These are phyloP conservation scores for Papilio demoleus DNA, from an alignment of 2,888 invertebrate species.

Conservation along the genomic window DNA sequence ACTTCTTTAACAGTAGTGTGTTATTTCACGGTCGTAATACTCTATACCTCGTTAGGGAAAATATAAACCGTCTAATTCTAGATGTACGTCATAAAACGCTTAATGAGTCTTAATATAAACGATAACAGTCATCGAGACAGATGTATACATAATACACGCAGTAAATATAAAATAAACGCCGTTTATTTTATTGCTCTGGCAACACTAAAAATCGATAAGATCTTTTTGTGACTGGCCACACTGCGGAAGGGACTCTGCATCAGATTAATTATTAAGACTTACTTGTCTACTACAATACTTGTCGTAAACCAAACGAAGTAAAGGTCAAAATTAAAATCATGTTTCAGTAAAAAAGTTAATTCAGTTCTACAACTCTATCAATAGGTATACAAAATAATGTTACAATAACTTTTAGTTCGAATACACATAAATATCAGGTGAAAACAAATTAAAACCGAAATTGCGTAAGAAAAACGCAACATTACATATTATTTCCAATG, in stretches of 20 bases:
- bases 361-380: background rate
- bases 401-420: background rate
- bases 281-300: background rate
- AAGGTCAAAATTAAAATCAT: too few species aligned
- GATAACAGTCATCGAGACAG: background rate
- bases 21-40: too few species aligned
- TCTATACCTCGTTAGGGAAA: background rate
- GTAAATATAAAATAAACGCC: constrained; percentile 13
- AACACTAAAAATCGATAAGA: constrained; percentile 23
- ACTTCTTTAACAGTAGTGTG: too few species aligned
- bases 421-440: background rate
- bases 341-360: background rate
- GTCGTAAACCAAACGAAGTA: background rate
- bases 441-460: background rate
- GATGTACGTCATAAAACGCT: constrained; percentile 14
- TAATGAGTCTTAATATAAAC: constrained; percentile 7
- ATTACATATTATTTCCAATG: constrained; percentile 18
- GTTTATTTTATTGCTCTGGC: constrained; percentile 14
- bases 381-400: background rate
- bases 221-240: background rate
- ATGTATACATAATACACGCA: background rate
- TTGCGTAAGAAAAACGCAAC: background rate
- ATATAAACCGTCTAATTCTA: background rate
- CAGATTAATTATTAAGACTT: constrained; percentile 5
- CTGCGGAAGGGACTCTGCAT: constrained; percentile 8